Conservation (phyloP, 2,888 invertebrate genomes). For the Aporophyla lueneburgensis region DNA sequence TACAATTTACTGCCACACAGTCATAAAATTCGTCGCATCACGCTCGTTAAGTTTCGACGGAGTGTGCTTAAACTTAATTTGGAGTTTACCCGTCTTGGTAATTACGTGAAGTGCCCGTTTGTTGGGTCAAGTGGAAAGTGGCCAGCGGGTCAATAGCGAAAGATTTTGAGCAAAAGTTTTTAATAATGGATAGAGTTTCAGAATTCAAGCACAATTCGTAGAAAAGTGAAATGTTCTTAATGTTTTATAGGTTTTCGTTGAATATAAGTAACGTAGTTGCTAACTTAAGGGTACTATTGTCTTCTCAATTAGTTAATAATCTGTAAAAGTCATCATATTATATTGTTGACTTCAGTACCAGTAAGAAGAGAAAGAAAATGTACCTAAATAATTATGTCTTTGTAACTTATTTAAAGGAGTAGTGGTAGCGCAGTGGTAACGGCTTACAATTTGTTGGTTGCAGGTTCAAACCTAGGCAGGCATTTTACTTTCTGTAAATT, state of each 20-base stretch:
- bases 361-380: background rate
- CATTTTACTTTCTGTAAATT: no score
- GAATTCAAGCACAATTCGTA: background rate
- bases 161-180: background rate
- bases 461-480: no score
- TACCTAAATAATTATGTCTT: no score
- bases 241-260: background rate
- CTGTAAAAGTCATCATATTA: background rate
- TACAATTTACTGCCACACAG: constrained; percentile 53
- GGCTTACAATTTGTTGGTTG: no score
- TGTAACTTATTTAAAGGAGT: no score
- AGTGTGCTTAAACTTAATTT: constrained; percentile 56
- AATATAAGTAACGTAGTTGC: background rate
- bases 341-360: background rate
- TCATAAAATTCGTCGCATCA: constrained; percentile 56
- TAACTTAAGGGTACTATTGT: no score
- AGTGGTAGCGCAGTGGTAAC: no score
- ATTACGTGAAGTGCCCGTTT: constrained; percentile 45
- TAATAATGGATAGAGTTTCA: background rate
- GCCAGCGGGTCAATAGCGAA: constrained; percentile 11
- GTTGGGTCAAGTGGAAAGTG: constrained; percentile 39
- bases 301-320: background rate
- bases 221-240: background rate
- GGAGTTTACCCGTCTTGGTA: constrained; percentile 33
- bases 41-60: constrained; percentile 47